Base-by-base conservation (phyloP, 1,140 invertebrate species). In the Cotesia glomerata region DNA sequence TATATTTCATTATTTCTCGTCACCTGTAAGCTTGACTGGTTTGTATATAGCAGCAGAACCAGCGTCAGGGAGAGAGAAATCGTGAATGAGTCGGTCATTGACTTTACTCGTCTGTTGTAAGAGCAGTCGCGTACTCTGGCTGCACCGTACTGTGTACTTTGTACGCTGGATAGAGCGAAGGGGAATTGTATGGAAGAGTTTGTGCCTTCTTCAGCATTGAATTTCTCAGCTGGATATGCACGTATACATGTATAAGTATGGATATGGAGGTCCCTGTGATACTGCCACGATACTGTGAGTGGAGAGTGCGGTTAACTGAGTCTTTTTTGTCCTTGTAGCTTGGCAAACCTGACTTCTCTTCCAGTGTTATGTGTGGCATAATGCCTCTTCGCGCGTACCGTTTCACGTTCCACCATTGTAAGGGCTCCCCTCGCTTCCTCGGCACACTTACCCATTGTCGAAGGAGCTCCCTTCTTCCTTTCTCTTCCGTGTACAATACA, bases 341-440 rank as follows among this genome's bases (percentile, higher is more conserved):
- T 66, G 49, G 66, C 54, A 69, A 58, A 71, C 26, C 62, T 62
- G 18, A 49, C 54, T 58, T 7, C 64, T 63, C 62, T 26, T 39
- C 26, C 65, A 45, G 36, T 14, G 39, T 14, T 35, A 32, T 26
- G 35, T 51, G 34, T 71, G 73, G 74, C 73, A 75, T 78, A 79
- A 81, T 80, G 75, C 77, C 79, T 76, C 72, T 76, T 64, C 49
- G 62, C 74, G 74, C 66, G 74, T 78, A 77, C 79, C 79, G 80
- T 82, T 78, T 82, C 79, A 74, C 67, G 72, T 82, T 82, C 76
- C 78, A 75, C 75, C 69, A 81, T 79, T 79, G 76, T 75, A 69
- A 72, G 76, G 69, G 70, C 64, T 71, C 74, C 77, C 77, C 72
- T 74, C 45, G 11, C 32, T 49, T 4, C 62, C 66, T 51, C 63